Evolutionary conservation across 2,888 invertebrate genomes (phyloP).

Genomic region (Aproaerema taeniolella): DNA sequence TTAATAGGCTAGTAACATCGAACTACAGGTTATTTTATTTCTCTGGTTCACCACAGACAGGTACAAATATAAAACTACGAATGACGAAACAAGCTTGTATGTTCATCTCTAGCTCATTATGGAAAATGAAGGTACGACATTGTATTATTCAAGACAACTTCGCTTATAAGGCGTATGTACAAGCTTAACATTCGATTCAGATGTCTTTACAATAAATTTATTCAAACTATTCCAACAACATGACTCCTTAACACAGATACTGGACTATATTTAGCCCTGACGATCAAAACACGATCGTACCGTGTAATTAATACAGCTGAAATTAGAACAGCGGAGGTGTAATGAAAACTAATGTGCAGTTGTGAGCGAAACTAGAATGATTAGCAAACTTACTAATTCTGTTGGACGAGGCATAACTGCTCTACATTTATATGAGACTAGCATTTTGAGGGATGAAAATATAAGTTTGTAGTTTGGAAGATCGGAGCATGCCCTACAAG

Average conservation of each 20-base stretch:
- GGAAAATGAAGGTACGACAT: too few species aligned
- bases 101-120: too few species aligned
- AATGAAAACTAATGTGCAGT: slow-evolving; percentile 43
- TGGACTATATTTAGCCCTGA: slow-evolving; percentile 34
- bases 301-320: slow-evolving; percentile 44
- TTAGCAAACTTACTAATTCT: slow-evolving; percentile 2
- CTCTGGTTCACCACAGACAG: too few species aligned
- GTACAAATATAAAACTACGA: too few species aligned
- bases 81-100: too few species aligned
- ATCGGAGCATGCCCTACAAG: slow-evolving; percentile 28
- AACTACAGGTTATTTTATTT: too few species aligned
- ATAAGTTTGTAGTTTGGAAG: slow-evolving; percentile 14
- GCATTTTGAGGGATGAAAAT: not conserved
- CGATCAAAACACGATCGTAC: slow-evolving; percentile 37
- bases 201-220: too few species aligned
- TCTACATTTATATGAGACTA: not conserved
- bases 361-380: slow-evolving; percentile 31
- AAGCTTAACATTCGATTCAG: too few species aligned
- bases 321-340: slow-evolving; percentile 38
- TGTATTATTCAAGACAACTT: too few species aligned
- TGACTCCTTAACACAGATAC: slow-evolving; percentile 23
- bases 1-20: too few species aligned
- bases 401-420: not conserved
- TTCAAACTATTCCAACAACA: not conserved
- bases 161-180: too few species aligned